Evolutionary conservation across 2,888 invertebrate species (phyloP).

Genomic region (Lycophotia porphyrea): DNA sequence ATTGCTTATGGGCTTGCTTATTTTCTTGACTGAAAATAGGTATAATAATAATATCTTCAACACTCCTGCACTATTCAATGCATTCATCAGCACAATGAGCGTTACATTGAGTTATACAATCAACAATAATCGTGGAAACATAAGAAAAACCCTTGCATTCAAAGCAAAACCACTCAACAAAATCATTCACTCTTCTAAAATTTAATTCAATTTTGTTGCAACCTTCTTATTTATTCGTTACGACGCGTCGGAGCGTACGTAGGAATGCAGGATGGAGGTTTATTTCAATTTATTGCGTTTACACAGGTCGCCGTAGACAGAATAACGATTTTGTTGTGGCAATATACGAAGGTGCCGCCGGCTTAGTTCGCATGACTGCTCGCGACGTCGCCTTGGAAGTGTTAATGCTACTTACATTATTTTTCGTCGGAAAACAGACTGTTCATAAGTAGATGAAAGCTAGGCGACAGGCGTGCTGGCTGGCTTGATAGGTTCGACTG

Average conservation of each 20-base stretch:
- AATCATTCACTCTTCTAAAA: slow-evolving; percentile 14
- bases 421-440: slow-evolving; percentile 17
- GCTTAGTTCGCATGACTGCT: slow-evolving; percentile 52
- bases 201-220: slow-evolving; percentile 36
- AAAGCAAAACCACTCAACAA: slow-evolving; percentile 5
- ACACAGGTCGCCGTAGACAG: slow-evolving; percentile 51
- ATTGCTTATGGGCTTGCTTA: not conserved
- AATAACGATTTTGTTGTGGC: slow-evolving; percentile 64
- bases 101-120: too few species aligned
- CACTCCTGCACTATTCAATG: too few species aligned
- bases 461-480: not conserved
- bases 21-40: not conserved
- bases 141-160: not conserved
- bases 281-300: slow-evolving; percentile 70
- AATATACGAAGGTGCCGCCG: slow-evolving; percentile 53
- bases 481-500: not conserved
- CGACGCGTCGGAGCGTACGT: slow-evolving; percentile 47
- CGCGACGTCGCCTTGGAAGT: slow-evolving; percentile 15
- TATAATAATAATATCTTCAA: too few species aligned
- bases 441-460: slow-evolving; percentile 2
- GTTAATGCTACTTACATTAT: slow-evolving; percentile 37
- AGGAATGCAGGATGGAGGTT: slow-evolving; percentile 64
- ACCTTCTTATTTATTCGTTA: slow-evolving; percentile 57
- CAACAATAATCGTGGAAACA: not conserved
- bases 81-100: too few species aligned